Evolutionary conservation across 2,797 vertebrate species (phyloP), one percentile per base, ranked within the genome.

Genomic region (Meda fulgida): DNA sequence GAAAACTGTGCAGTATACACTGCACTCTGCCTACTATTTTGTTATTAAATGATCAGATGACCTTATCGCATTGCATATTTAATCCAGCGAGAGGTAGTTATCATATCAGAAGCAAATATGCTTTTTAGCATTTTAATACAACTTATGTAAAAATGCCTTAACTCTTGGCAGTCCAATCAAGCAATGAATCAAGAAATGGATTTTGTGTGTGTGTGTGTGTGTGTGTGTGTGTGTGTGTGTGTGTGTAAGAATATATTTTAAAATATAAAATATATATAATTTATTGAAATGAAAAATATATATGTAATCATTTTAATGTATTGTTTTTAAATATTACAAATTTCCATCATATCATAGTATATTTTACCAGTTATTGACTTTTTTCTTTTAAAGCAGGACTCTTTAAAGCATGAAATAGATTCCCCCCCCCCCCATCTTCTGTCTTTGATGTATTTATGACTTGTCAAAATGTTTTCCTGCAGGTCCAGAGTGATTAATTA

Each of bases 71-170:
- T n/a, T 36, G 51, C 73, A 38, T 55, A 31, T 76, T 76, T 55
- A 36, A 76, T 55, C 58, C 13, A 77, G 31, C 7, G 5, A 77
- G 34, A 36, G 19, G 8, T 9, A 38, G 6, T 38, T 23, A 11
- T 69, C 10, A n/a, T 58, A 11, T 58, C 19, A 58, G 29, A 76
- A 77, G 23, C 51, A 55, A 14, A 77, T 58, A 58, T 58, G 29
- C 31, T 53, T 53, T 77, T 77, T 58, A 23, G 51, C 51, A 77
- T 77, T 77, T 58, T 76, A 76, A 77, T 77, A 34, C 31, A 58
- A 38, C 21, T 26, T 26, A 60, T 40, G 53, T 60, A 78, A 77
- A 36, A 60, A 76, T 13, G 5, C 51, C 3, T n/a, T 36, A 38
- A 76, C 53, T 26, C 23, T 78, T 77, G 53, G 23, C 23, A 26